Evolutionary conservation across 2,797 vertebrate species (phyloP).

Genomic region (Synaphobranchus kaupii): DNA sequence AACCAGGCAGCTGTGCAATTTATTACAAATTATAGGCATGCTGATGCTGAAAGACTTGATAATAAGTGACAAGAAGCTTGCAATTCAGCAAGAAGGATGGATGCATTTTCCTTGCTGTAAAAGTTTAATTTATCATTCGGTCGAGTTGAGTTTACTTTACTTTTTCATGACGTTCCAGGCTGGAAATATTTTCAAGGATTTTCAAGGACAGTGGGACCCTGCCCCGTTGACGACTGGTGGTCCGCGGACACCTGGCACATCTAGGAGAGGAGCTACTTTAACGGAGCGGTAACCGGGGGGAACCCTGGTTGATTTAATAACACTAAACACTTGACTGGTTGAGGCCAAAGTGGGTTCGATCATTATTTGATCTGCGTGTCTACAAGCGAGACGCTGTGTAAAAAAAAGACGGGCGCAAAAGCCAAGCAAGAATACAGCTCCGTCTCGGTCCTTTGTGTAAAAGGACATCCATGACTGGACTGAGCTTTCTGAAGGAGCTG

Average conservation of each 20-base stretch:
- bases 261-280: neutral
- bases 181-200: neutral
- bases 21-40: no score
- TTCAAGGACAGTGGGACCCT: neutral
- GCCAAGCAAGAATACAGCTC: no score
- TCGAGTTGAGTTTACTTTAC: neutral
- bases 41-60: no score
- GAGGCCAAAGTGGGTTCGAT: no score
- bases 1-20: neutral
- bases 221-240: neutral
- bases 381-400: no score
- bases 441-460: no score
- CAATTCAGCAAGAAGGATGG: no score
- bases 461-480: no score
- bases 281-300: neutral
- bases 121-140: neutral
- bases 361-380: no score
- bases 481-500: no score
- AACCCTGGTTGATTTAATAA: neutral
- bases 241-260: neutral
- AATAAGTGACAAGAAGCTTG: no score
- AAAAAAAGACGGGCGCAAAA: no score
- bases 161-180: neutral
- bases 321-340: neutral
- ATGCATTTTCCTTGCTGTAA: neutral